A percentile compares a stretch with the other conserved stretches of the same genome.
These are phyloP conservation scores for Lasioglossum albipes DNA, from an alignment of 1,140 invertebrate genomes.

Conservation along the genomic window DNA sequence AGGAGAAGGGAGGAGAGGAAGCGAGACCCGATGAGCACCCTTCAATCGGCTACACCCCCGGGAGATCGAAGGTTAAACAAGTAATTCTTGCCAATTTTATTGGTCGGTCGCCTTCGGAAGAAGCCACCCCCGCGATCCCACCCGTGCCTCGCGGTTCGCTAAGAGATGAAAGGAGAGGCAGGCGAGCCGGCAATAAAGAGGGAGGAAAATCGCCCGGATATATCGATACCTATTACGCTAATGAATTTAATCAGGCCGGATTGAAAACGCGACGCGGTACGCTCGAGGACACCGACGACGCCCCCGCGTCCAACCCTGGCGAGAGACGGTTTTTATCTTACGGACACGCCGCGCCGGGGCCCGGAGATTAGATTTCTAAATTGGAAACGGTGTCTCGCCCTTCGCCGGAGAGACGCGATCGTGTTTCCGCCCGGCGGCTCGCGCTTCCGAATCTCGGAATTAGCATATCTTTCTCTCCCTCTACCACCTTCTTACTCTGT, in stretches of 20 bases:
- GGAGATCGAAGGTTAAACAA: slow-evolving; percentile 67
- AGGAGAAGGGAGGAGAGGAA: too few species aligned
- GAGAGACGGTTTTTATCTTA: slow-evolving; percentile 57
- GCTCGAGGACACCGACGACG: slow-evolving; percentile 38
- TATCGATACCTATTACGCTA: slow-evolving; percentile 80
- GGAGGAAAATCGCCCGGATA: slow-evolving; percentile 72
- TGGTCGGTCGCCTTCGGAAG: slow-evolving; percentile 31
- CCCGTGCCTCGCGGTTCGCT: not conserved
- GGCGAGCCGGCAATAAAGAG: slow-evolving; percentile 8
- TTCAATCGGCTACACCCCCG: slow-evolving; percentile 38
- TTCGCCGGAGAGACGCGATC: slow-evolving; percentile 2
- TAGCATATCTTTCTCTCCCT: slow-evolving; percentile 74
- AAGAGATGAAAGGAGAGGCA: slow-evolving; percentile 2
- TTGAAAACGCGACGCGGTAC: slow-evolving; percentile 75
- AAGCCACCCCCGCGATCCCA: not conserved
- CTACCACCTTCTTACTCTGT: too few species aligned
- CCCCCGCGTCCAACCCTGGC: slow-evolving; percentile 53
- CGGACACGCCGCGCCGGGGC: slow-evolving; percentile 75
- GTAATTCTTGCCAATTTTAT: slow-evolving; percentile 73
- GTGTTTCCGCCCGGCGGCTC: slow-evolving; percentile 35
- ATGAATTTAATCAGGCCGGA: slow-evolving; percentile 81
- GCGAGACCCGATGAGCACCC: not conserved
- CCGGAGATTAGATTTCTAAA: slow-evolving; percentile 81
- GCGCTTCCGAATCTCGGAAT: slow-evolving; percentile 70
- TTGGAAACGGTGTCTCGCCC: slow-evolving; percentile 71